phyloP scores from a whole-genome alignment of 92 coral and sea anemone genomes.

The Porites rus region DNA sequence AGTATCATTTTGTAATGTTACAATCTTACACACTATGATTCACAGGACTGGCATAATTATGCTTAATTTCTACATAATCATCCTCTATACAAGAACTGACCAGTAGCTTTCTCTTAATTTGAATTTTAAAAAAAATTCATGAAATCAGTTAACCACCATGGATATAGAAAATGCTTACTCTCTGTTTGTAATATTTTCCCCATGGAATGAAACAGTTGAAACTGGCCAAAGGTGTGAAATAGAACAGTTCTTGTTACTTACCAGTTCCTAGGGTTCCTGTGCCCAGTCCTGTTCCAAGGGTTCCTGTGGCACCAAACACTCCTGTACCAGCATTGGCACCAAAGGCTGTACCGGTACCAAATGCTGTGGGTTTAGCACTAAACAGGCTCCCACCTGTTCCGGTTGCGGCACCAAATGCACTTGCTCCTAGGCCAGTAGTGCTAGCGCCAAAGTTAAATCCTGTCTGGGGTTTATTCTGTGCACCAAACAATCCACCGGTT shows the following conservation, averaged over 20 bases:
- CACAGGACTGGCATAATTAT: too few species aligned
- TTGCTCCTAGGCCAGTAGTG: conserved; percentile 67
- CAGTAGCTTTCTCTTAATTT: too few species aligned
- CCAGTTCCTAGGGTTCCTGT: conserved; percentile 82
- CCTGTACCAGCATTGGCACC: conserved; percentile 61
- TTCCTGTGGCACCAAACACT: conserved; percentile 75
- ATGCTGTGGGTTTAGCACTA: conserved; percentile 51
- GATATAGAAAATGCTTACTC: too few species aligned
- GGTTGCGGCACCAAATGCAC: conserved; percentile 61
- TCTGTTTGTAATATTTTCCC: too few species aligned
- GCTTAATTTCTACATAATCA: too few species aligned
- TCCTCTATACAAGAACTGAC: too few species aligned
- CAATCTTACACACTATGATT: too few species aligned
- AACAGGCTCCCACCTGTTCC: conserved; percentile 55
- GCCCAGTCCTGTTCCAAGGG: conserved; percentile 69
- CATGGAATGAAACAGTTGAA: background rate
- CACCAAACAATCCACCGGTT: conserved; percentile 84
- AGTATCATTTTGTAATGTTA: too few species aligned
- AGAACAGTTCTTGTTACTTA: background rate
- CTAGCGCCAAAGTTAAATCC: conserved; percentile 72
- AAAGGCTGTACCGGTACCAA: conserved; percentile 44
- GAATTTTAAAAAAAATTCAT: too few species aligned
- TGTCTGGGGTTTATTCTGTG: conserved; percentile 73
- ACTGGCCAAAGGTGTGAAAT: background rate
- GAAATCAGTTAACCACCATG: too few species aligned